These are phyloP conservation scores for Aplodontia rufa DNA, from an alignment of 2,113 vertebrate species.

Conservation along the genomic window DNA sequence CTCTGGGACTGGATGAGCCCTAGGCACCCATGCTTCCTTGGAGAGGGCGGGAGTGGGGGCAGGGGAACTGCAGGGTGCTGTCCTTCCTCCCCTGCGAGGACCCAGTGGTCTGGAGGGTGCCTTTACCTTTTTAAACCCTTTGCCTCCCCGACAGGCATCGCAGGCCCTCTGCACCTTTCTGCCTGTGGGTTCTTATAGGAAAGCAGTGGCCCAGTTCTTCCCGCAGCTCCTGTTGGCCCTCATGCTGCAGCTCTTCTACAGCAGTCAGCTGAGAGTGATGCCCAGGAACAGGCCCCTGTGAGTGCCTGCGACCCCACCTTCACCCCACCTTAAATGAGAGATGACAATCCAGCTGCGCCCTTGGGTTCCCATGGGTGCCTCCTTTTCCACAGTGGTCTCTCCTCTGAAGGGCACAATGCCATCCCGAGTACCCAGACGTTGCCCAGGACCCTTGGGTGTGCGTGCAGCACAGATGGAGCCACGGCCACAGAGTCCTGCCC, in stretches of 20 bases:
- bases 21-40: neutral
- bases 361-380: neutral
- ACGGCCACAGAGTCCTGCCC: neutral
- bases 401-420: neutral
- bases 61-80: neutral
- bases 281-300: neutral
- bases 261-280: neutral
- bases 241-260: slow-evolving; percentile 66
- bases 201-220: slow-evolving; percentile 62
- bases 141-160: slow-evolving; percentile 50
- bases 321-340: too few species aligned
- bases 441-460: neutral
- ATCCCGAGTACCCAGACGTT: neutral
- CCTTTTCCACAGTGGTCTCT: neutral
- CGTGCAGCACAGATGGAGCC: neutral
- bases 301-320: too few species aligned
- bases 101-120: neutral
- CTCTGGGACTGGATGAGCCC: too few species aligned
- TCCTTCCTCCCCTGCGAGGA: neutral
- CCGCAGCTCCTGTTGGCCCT: slow-evolving; percentile 70
- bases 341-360: too few species aligned
- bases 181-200: slow-evolving; percentile 50
- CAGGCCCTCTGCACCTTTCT: slow-evolving; percentile 71
- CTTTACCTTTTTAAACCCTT: neutral
- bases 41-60: neutral